Conservation (phyloP, 2,113 vertebrate genomes). For the Tragelaphus scriptus region DNA sequence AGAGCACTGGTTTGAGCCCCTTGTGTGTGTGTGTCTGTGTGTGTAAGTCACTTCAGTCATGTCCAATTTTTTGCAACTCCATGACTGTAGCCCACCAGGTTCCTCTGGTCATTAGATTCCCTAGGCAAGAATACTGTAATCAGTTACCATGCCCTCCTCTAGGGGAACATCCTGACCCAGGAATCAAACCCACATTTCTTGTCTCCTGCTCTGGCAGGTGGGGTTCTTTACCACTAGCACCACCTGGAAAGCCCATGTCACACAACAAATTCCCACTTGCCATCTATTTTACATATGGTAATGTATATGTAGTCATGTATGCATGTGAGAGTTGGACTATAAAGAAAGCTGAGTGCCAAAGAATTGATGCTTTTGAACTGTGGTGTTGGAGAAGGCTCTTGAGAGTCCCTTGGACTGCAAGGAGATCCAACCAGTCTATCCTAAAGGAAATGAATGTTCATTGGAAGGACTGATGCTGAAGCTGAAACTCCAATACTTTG, state of each 20-base stretch:
- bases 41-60: neutral
- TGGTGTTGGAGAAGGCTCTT: neutral
- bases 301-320: neutral
- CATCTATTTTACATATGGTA: neutral
- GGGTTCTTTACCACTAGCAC: neutral
- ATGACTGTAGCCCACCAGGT: neutral
- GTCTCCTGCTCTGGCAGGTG: neutral
- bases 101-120: neutral
- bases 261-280: neutral
- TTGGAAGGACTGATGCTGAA: neutral
- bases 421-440: neutral
- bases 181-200: neutral
- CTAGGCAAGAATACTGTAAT: neutral
- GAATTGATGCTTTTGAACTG: neutral
- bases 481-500: neutral
- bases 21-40: neutral
- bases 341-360: neutral
- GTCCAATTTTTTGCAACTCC: neutral
- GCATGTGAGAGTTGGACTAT: neutral
- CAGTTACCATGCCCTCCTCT: neutral
- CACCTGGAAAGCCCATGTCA: neutral
- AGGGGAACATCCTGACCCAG: neutral
- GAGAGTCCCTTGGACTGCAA: neutral
- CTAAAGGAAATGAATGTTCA: neutral
- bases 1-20: neutral